Evolutionary conservation across 1,140 invertebrate genomes (phyloP).

Genomic region (Apis cerana): DNA sequence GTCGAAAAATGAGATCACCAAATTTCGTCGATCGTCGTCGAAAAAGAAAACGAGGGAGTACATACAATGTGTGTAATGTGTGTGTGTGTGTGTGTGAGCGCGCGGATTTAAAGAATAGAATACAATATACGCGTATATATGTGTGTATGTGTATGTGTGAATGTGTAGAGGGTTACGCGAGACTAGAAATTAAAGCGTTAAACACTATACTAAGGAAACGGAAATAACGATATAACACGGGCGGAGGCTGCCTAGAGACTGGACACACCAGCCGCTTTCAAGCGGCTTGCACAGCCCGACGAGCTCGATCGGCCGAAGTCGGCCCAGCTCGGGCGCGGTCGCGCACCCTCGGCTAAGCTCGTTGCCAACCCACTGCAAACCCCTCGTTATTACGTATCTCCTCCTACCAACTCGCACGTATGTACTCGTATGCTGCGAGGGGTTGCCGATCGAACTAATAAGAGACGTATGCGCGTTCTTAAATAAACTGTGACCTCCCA

Average conservation of each 20-base stretch:
- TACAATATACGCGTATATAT: not conserved
- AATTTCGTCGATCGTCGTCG: conserved; percentile 9
- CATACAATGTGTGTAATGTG: not conserved
- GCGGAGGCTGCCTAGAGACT: conserved; percentile 79
- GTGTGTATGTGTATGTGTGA: not conserved
- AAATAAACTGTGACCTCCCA: conserved; percentile 42
- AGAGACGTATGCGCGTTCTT: conserved; percentile 51
- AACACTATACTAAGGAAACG: conserved; percentile 79
- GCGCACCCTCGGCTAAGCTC: conserved; percentile 36
- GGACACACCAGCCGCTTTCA: conserved; percentile 44
- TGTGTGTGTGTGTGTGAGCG: not conserved
- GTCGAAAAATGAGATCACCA: conserved; percentile 7
- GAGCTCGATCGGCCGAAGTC: conserved; percentile 14
- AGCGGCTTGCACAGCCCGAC: conserved; percentile 36
- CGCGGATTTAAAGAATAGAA: not conserved
- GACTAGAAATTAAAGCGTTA: conserved; percentile 73
- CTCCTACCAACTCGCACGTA: conserved; percentile 28
- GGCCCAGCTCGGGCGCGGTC: conserved; percentile 41
- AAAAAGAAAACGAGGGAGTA: conserved; percentile 1
- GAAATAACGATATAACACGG: conserved; percentile 77
- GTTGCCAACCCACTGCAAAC: conserved; percentile 22
- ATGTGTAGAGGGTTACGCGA: conserved; percentile 48
- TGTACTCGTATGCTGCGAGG: conserved; percentile 39
- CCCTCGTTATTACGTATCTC: conserved; percentile 38
- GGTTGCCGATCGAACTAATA: conserved; percentile 57